Evolutionary conservation across 2,113 vertebrate species (phyloP), one percentile per base, ranked within the genome.

Genomic region (Hylia prasina): DNA sequence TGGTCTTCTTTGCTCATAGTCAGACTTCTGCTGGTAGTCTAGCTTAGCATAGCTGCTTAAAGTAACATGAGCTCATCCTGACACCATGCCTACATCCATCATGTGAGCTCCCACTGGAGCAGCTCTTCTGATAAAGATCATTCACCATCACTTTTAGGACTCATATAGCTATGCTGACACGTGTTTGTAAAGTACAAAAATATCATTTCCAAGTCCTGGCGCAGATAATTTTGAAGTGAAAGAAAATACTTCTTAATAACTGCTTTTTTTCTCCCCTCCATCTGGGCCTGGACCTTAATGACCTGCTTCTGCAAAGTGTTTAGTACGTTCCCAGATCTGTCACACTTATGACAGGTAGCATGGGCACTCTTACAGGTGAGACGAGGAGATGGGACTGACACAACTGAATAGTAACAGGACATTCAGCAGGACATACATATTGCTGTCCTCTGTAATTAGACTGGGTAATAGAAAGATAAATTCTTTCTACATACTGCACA

Each of bases 171-270:
- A 40, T 31, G 61, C 75, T 68, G 72, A 90, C 40, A 61, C 42
- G 18, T 6, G n/a, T 65, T 90, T 70, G 30, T 44, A 58, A 90
- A 86, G 68, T 18, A 92, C 16, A 8, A 83, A 95, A 86, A 92
- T 73, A 92, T 65, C 23, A 69, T 54, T 72, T 92, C 22, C 58
- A 90, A 78, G 60, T 63, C 56, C 51, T 63, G 56, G 40, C 58
- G 73, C 44, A 54, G 35, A 83, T 48, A 3, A 65, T 54, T 64
- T 73, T 86, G 57, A 60, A 87, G 44, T 76, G 84, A 82, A 94
- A 96, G 44, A 86, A 92, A 89, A 69, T 78, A 78, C 76, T 84
- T 93, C 75, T 77, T 72, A 96, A 44, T 58, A 84, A 56, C 18
- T 61, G 37, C 6, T 65, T 89, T 85, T 63, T 0, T 8, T 7